Evolutionary conservation across 2,888 invertebrate species (phyloP), one percentile per base, ranked within the genome.

Genomic region (Notodromas monacha): DNA sequence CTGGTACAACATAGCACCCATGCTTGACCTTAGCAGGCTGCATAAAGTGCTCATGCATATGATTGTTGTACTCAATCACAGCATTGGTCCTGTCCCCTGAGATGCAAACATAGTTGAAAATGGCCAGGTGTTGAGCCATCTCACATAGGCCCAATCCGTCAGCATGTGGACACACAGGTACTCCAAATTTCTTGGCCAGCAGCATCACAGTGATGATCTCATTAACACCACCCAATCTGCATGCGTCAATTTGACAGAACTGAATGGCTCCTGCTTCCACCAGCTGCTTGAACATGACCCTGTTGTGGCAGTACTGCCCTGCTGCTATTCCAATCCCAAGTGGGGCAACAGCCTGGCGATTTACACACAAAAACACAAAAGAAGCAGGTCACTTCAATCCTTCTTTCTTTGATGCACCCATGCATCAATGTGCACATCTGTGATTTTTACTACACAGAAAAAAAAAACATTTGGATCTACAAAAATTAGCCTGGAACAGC

Each of bases 91-190:
- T 63, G 4, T 63, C 61, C 5, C 60, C 65, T 6, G 70, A 66
- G 13, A 77, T 47, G 31, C 62, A 39, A 3, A 69, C 58, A 49
- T 60, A 79, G 49, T 81, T 77, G 68, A 76, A 79, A 52, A 67
- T 64, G 49, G 77, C 72, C 28, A 81, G 54, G 50, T 84, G 81
- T 41, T 79, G 79, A 2, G 81, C 76, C 65, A 79, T 69, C 54
- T 81, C 81, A 43, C 81, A 81, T 3, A 84, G 57, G 3, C 79
- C 81, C 6, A 81, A 68, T 4, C 81, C 84, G n/a, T 81, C 84
- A 34, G 77, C 79, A 52, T 84, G 81, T 0, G 84, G 81, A 45
- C 77, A 79, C 2, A 84, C 74, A 42, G 74, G 74, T 11, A 79
- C 77, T 77, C 47, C 13, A 52, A 47, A 34, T 27, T 35, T 35